Conservation (phyloP, 1,140 invertebrate species). For the Drosophila quadrilineata region DNA sequence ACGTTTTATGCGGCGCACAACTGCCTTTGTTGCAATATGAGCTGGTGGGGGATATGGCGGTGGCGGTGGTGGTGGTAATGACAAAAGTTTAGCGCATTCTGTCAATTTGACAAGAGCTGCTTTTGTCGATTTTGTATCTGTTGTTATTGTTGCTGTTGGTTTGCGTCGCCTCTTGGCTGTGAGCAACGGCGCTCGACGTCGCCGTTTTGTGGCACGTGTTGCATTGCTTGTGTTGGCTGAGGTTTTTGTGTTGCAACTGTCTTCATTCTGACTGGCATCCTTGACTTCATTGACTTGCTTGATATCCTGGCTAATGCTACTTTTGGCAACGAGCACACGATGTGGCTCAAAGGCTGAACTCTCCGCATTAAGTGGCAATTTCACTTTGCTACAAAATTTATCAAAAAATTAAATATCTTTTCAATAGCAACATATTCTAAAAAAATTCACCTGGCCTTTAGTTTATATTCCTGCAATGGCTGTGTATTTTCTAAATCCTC, state of each 20-base stretch:
- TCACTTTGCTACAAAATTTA: slow-evolving; percentile 43
- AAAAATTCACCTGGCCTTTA: slow-evolving; percentile 71
- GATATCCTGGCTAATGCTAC: no score
- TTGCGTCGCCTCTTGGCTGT: slow-evolving; percentile 50
- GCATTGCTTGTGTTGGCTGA: slow-evolving; percentile 50
- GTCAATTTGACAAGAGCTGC: no score
- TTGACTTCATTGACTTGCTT: no score
- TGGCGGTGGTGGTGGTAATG: background rate
- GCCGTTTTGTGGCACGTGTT: slow-evolving; percentile 38
- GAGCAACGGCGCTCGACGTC: slow-evolving; percentile 53
- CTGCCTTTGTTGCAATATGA: background rate
- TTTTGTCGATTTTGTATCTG: no score
- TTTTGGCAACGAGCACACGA: no score
- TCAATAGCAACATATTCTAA: background rate
- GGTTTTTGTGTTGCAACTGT: no score
- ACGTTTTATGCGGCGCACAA: background rate
- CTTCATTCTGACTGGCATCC: no score
- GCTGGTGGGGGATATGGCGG: background rate
- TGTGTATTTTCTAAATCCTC: slow-evolving; percentile 29
- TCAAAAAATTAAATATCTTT: background rate
- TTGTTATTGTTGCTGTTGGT: background rate
- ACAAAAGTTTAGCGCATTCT: no score
- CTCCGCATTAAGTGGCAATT: no score
- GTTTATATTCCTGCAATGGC: slow-evolving; percentile 27
- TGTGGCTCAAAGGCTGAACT: slow-evolving; percentile 59